Base-by-base conservation (phyloP, 2,797 vertebrate species). In the Xenentodon cancila region DNA sequence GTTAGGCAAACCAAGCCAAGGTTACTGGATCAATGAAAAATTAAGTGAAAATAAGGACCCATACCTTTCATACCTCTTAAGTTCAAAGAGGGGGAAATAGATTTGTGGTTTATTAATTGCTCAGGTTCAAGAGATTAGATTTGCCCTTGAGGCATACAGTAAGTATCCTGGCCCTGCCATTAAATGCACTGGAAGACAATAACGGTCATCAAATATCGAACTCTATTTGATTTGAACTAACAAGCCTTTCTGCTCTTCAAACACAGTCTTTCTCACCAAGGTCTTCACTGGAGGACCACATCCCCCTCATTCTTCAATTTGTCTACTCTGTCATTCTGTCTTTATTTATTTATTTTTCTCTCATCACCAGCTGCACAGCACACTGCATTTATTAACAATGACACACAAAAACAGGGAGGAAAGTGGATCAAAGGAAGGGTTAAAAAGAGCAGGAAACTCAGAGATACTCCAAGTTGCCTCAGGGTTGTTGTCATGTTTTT, bases 171-270 rank as follows among this genome's bases (percentile, higher is more conserved):
- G 73, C 72, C 34, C 56, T 50, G 93, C 92, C 87, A 91, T 93
- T 92, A 93, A 91, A 93, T 67, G 59, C 69, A 82, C 65, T 8
- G 42, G 45, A 81, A 87, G 77, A 92, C 84, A 91, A 89, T 84
- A 75, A 58, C 77, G 77, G 74, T 81, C 73, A 88, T 88, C 79
- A 83, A 90, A 88, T 87, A 90, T 91, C 71, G 86, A 87, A 82
- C 72, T 76, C 63, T 34, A 54, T 84, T 88, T 63, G 69, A 86
- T 82, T 73, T 71, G 76, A 82, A 68, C 69, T 60, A 64, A 70
- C 72, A 70, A 64, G 43, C 71, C 20, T 72, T 77, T 58, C 42
- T 42, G 68, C 84, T 78, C 73, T 80, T 87, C 79, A 81, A 53
- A 53, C 47, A 44, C 49, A 60, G 76, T 72, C 69, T 84, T 86